A percentile compares a stretch with the other conserved stretches of the same genome.
Evolutionary conservation across 2,797 vertebrate species (phyloP).

Genomic region (Phaenicophaeus curvirostris): DNA sequence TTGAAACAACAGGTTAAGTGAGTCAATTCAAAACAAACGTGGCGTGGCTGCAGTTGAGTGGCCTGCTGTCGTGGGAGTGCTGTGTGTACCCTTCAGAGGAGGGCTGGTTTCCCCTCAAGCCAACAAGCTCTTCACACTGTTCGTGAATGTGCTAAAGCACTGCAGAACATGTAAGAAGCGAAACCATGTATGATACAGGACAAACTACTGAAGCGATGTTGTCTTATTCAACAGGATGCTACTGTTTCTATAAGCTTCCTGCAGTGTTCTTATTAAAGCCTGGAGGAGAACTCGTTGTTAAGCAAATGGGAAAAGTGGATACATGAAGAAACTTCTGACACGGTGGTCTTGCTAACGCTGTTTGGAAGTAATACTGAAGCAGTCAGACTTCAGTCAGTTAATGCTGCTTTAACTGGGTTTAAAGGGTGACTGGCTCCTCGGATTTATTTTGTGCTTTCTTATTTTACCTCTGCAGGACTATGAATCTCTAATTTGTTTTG

Average conservation of each 20-base stretch:
- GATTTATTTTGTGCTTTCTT: background rate
- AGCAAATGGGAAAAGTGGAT: background rate
- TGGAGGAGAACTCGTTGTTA: background rate
- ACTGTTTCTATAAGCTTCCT: constrained; percentile 26
- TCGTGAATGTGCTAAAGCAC: background rate
- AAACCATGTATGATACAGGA: background rate
- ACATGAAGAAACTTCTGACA: background rate
- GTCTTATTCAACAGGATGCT: constrained; percentile 18
- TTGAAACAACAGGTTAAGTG: background rate
- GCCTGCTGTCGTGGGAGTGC: background rate
- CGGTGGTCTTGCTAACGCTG: background rate
- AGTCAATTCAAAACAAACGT: background rate
- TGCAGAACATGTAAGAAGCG: background rate
- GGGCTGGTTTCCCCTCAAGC: background rate
- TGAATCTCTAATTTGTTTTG: background rate
- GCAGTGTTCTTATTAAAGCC: background rate
- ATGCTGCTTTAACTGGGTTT: constrained; percentile 32
- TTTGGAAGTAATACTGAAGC: background rate
- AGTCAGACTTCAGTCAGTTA: constrained; percentile 10
- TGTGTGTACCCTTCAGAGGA: background rate
- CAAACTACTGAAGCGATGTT: background rate
- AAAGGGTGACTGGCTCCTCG: background rate
- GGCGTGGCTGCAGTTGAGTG: background rate
- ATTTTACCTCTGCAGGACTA: background rate
- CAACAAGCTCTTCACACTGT: background rate